Base-by-base conservation (phyloP, 2,888 invertebrate genomes). In the Tryphoninae sp. region DNA sequence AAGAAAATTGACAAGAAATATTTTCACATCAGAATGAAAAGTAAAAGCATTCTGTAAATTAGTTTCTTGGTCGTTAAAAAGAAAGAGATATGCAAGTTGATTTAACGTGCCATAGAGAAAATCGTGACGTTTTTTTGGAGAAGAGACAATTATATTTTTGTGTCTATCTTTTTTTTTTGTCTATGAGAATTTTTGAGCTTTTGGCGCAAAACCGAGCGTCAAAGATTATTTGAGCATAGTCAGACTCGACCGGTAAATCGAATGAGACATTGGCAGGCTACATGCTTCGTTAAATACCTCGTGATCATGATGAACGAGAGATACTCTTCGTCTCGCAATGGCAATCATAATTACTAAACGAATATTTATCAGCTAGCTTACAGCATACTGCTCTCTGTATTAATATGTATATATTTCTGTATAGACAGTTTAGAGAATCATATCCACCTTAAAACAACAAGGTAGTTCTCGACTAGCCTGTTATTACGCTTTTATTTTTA, bases 251-350 rank as follows among this genome's bases (percentile, higher is more conserved):
- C 76, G 62, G 69, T 62, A 3, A 61, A 71, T 81, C 78, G 80
- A 80, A 78, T 81, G 78, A 83, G 74, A 84, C 74, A 83, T 82
- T 81, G 80, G 81, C 81, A 82, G 82, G 78, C 80, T 82, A 82
- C 83, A 83, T 82, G 82, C 84, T 80, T 78, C 80, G 69, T 80
- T 74, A 82, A 84, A 80, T 80, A 80, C 80, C 80, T 80, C 84
- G 78, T 80, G 78, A 78, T 80, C 9, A 49, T 81, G 77, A 84
- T 80, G 78, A 80, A 80, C 76, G 80, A 80, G 80, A 80, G 80
- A 82, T 79, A 68, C 64, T 58, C 68, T 65, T 73, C 77, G 62
- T 81, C 78, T 71, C 65, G 73, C 53, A 69, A 79, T 81, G 79
- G 74, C 71, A 80, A 81, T 73, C 71, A 42, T 74, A 75, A 79